phyloP scores from a whole-genome alignment of 2,888 invertebrate genomes.

The Sicus ferrugineus region DNA sequence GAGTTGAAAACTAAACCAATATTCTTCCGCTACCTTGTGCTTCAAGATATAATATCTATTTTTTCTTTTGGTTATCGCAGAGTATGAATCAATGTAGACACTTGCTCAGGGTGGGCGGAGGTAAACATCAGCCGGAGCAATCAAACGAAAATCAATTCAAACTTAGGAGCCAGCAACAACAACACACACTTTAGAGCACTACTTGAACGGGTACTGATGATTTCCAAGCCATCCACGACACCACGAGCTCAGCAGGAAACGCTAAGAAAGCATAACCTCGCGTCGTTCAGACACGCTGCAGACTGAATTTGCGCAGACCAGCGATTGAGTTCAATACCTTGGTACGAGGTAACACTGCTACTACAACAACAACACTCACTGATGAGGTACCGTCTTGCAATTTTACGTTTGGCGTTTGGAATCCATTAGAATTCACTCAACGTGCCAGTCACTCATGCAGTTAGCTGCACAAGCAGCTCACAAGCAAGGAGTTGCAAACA shows the following conservation, averaged over 20 bases:
- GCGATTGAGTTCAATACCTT: slow-evolving; percentile 61
- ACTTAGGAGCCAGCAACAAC: too few relatives aligned
- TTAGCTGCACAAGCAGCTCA: slow-evolving; percentile 25
- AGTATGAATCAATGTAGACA: too few relatives aligned
- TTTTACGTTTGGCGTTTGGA: slow-evolving; percentile 9
- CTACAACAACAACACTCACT: slow-evolving; percentile 18
- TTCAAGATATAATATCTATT: too few relatives aligned
- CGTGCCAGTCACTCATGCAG: slow-evolving; percentile 4
- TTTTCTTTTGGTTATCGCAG: too few relatives aligned
- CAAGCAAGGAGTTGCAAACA: slow-evolving; percentile 12
- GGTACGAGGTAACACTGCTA: background rate
- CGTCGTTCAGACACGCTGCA: slow-evolving; percentile 50
- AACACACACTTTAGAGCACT: too few relatives aligned
- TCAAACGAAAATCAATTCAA: too few relatives aligned
- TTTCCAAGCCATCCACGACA: background rate
- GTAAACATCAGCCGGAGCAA: too few relatives aligned
- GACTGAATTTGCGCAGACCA: slow-evolving; percentile 59
- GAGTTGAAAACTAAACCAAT: too few relatives aligned
- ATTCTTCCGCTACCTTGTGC: too few relatives aligned
- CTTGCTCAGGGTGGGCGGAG: too few relatives aligned
- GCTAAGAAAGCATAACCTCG: slow-evolving; percentile 24
- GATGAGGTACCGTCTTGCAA: background rate
- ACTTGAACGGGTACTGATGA: too few relatives aligned
- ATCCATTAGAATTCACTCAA: slow-evolving; percentile 27
- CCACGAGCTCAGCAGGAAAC: slow-evolving; percentile 20